Base-by-base conservation (phyloP, 1,140 invertebrate species). In the Metaphire vulgaris region DNA sequence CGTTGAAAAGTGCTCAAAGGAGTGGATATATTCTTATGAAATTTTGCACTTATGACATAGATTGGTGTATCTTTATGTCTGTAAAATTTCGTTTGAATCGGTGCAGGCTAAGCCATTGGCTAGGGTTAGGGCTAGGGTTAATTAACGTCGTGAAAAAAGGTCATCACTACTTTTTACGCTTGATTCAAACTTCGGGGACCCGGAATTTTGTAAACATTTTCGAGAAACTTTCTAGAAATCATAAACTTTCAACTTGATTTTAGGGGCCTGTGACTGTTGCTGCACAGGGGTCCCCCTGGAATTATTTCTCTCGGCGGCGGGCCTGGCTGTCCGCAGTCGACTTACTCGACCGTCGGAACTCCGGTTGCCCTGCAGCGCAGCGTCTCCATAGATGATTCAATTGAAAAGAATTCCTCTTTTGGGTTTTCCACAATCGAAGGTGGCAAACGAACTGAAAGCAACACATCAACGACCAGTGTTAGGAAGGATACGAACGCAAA, bases 391-490 rank as follows among this genome's bases (percentile, higher is more conserved):
- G 28, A 26, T 21, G 26, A 26, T 21, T 29, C 67, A 26, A 26
- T 68, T 12, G 31, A 68, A 30, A 29, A 26, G 26, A 29, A 29
- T 6, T 29, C 16, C 67, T 68, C 67, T 6, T 29, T 0, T 12
- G 67, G 67, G 67, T 68, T 68, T 30, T 68, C 31, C 67, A 68
- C 67, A 21, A 68, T 68, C 26, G 26, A 29, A 12, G 67, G 67
- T 29, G 67, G 67, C 31, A 26, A 30, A 12, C 67, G 67, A 68
- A 68, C 67, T 68, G 67, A 68, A 68, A 68, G n/a, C n/a, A n/a
- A n/a, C n/a, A n/a, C n/a, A n/a, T n/a, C n/a, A n/a, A n/a, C n/a
- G n/a, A n/a, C n/a, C n/a, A n/a, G n/a, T n/a, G n/a, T n/a, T n/a
- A n/a, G n/a, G n/a, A n/a, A n/a, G n/a, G n/a, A n/a, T n/a, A n/a